Percentiles rank a stretch among this genome's conserved stretches.
phyloP scores from a whole-genome alignment of 2,888 invertebrate genomes.

The Hydropsyche betteni region DNA sequence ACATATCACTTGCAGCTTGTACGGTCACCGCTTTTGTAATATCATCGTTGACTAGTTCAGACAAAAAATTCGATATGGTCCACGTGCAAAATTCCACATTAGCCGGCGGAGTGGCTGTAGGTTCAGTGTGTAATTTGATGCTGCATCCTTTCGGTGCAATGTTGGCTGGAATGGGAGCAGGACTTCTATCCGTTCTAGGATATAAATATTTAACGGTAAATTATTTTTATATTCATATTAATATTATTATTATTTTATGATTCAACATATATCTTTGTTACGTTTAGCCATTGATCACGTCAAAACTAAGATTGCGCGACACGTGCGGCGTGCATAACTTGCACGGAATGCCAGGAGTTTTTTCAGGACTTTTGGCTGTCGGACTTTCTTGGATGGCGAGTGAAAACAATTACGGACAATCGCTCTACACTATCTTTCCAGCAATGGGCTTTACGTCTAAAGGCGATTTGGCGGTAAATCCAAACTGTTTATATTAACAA shows the following conservation, averaged over 20 bases:
- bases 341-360: conserved; percentile 93
- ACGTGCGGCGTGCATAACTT: conserved; percentile 97
- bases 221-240: neutral
- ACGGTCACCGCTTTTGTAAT: conserved; percentile 83
- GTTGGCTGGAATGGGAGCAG: conserved; percentile 81
- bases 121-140: conserved; percentile 84
- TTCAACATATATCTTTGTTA: conserved; percentile 32
- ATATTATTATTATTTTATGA: no score
- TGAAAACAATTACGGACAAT: conserved; percentile 69
- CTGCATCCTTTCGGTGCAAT: conserved; percentile 85
- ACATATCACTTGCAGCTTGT: conserved; percentile 82
- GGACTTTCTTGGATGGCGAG: conserved; percentile 78
- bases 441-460: conserved; percentile 59
- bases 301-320: conserved; percentile 73
- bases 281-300: conserved; percentile 70
- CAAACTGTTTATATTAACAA: no score
- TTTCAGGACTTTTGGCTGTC: conserved; percentile 83
- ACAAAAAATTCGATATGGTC: conserved; percentile 87
- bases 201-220: conserved; percentile 79
- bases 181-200: conserved; percentile 81
- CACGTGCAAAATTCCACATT: conserved; percentile 94
- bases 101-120: conserved; percentile 93
- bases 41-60: conserved; percentile 78
- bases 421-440: conserved; percentile 68
- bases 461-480: neutral